Conservation (phyloP, 35 echinoderm and acorn worm genomes). For the Apostichopus japonicus region DNA sequence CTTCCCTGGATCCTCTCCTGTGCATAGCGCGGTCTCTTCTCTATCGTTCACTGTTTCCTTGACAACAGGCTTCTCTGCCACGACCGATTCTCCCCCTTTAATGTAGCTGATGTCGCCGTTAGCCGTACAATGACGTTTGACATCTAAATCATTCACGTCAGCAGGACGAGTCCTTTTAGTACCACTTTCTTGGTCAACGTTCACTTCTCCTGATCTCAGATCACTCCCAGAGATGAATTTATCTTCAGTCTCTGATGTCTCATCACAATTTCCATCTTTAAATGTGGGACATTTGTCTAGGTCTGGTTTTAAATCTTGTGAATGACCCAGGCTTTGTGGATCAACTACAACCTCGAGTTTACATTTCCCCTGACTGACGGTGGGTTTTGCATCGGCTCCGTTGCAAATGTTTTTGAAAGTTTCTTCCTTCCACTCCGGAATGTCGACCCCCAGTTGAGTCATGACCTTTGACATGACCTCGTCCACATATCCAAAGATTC, state of each 20-base stretch:
- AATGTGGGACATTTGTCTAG: not conserved
- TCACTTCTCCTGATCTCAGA: not conserved
- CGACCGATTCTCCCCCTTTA: not conserved
- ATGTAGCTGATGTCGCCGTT: not conserved
- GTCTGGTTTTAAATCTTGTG: not conserved
- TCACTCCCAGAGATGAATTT: not conserved
- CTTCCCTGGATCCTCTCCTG: not conserved
- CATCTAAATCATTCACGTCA: not conserved
- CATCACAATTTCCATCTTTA: not conserved
- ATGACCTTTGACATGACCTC: constrained; percentile 91
- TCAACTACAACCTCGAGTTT: not conserved
- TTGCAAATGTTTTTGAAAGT: constrained; percentile 16
- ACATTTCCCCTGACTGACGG: not conserved
- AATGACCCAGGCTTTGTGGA: not conserved
- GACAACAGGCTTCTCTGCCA: not conserved
- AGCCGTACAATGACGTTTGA: not conserved
- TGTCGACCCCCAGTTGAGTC: constrained; percentile 69
- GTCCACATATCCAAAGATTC: constrained; percentile 90
- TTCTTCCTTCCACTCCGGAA: constrained; percentile 68
- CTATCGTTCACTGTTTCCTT: not conserved
- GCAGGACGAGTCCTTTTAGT: not conserved
- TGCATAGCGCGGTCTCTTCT: not conserved
- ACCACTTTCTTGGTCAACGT: not conserved
- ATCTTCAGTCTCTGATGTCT: not conserved
- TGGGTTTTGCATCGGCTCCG: not conserved